phyloP scores from a whole-genome alignment of 2,888 invertebrate species.

The Brenthis hecate region DNA sequence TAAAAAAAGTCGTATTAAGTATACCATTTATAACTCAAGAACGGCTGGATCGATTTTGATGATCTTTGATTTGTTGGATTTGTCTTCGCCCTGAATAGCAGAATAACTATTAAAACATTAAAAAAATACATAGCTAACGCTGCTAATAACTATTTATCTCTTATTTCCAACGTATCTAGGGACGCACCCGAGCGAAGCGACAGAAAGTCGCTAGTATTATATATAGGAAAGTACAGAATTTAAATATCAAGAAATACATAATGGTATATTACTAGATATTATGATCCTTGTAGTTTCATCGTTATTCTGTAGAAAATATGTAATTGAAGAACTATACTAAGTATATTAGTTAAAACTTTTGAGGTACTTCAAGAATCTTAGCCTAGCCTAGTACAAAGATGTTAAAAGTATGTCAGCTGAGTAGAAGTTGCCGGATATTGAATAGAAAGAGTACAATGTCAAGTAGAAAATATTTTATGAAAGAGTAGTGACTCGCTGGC shows the following conservation, averaged over 20 bases:
- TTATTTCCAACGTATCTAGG: too few relatives aligned
- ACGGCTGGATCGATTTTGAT: too few relatives aligned
- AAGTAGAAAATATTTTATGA: constrained; percentile 70
- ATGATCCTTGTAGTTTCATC: background rate
- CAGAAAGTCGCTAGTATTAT: too few relatives aligned
- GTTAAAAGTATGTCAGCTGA: constrained; percentile 34
- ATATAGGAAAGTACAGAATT: too few relatives aligned
- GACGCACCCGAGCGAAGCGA: too few relatives aligned
- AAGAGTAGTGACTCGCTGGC: constrained; percentile 52
- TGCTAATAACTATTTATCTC: too few relatives aligned
- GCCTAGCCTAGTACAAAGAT: constrained; percentile 20
- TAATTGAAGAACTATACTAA: background rate
- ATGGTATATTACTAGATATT: background rate
- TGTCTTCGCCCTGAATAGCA: too few relatives aligned
- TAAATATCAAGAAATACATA: background rate
- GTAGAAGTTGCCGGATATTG: constrained; percentile 48
- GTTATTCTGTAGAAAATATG: background rate
- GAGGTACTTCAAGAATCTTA: constrained; percentile 29
- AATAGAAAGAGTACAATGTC: constrained; percentile 65
- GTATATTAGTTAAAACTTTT: constrained; percentile 2
- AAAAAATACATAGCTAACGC: too few relatives aligned
- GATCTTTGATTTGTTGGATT: too few relatives aligned
- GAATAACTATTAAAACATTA: too few relatives aligned
- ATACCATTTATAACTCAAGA: too few relatives aligned
- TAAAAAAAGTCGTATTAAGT: too few relatives aligned